Evolutionary conservation across 92 coral and sea anemone genomes (phyloP), one percentile per base, ranked within the genome.

Genomic region (Phenganax marumi): DNA sequence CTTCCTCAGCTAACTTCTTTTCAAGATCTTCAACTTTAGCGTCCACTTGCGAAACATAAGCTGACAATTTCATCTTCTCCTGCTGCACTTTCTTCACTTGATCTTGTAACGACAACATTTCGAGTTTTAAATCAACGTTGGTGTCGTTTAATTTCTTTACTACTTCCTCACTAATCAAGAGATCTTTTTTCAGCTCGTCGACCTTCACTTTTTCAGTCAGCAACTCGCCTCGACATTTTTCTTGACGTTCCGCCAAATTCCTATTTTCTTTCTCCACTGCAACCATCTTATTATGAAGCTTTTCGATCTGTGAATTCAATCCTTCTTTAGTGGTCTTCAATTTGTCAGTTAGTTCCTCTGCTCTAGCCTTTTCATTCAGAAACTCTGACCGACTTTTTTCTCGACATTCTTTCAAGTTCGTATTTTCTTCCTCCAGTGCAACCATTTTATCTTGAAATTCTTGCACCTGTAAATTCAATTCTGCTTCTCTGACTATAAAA

Each of bases 1-100:
- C 84, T 57, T 92, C 97, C 26, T 96, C 97, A 57, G 62, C 74
- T 3, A 88, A 73, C 24, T 62, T 80, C 25, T 92, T 87, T 53
- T 91, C 91, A 51, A 91, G 68, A 39, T 89, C 88, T 43, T 52
- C 48, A 16, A 87, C 84, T 74, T 74, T 80, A 53, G 56, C 76
- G 26, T 81, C 86, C 25, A 89, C 71, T 47, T 89, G 91, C 55
- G 66, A 73, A 21, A 84, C 61, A 22, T 55, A 60, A 51, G 81
- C 91, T 23, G 82, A 68, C 23, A 89, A 83, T 62, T 86, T 86
- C 46, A 84, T 80, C 48, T 92, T 88, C 75, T 88, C 91, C 25
- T 84, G 82, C 58, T 84, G 81, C 50, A 79, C 13, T 84, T 89
- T 87, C 61, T 81, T 86, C n/a, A 81, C 90, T 53, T 87, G 91